Conservation (phyloP, 2,113 vertebrate species). For the Verasper variegatus region DNA sequence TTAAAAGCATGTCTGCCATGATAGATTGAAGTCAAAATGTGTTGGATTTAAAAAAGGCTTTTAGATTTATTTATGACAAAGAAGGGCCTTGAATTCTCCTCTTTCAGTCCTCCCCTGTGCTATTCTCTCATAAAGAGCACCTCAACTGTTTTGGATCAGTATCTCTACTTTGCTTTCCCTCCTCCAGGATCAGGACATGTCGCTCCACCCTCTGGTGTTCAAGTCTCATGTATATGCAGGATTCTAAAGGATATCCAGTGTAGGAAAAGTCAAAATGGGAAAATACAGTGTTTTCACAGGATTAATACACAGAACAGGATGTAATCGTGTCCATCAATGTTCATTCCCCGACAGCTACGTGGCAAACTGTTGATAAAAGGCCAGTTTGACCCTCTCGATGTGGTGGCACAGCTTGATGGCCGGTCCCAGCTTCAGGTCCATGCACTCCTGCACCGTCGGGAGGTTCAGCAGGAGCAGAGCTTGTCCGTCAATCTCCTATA, state of each 20-base stretch:
- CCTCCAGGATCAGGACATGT: slow-evolving; percentile 6
- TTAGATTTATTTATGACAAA: slow-evolving; percentile 1
- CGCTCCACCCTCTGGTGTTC: slow-evolving; percentile 14
- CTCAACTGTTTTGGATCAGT: slow-evolving; percentile 15
- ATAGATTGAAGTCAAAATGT: slow-evolving; percentile 12
- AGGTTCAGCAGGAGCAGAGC: slow-evolving; percentile 95
- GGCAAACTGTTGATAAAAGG: slow-evolving; percentile 98
- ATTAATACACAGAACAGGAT: slow-evolving; percentile 37
- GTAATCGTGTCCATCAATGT: slow-evolving; percentile 52
- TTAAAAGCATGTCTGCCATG: slow-evolving; percentile 3
- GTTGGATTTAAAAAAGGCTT: slow-evolving; percentile 19
- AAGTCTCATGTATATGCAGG: slow-evolving; percentile 18
- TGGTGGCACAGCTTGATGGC: slow-evolving; percentile 99
- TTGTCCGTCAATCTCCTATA: slow-evolving; percentile 97
- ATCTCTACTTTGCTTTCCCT: background rate
- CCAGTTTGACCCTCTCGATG: slow-evolving; percentile 97
- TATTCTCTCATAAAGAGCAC: background rate
- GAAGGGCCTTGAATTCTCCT: slow-evolving; percentile 18
- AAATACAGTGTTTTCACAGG: slow-evolving; percentile 48
- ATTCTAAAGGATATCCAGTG: slow-evolving; percentile 58
- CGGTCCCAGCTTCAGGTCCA: slow-evolving; percentile 97
- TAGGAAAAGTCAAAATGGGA: slow-evolving; percentile 38
- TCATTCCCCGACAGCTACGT: slow-evolving; percentile 79
- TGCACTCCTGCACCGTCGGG: slow-evolving; percentile 97
- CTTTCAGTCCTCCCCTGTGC: background rate